Base-by-base conservation (phyloP, 2,113 vertebrate species). In the Hemicordylus capensis region DNA sequence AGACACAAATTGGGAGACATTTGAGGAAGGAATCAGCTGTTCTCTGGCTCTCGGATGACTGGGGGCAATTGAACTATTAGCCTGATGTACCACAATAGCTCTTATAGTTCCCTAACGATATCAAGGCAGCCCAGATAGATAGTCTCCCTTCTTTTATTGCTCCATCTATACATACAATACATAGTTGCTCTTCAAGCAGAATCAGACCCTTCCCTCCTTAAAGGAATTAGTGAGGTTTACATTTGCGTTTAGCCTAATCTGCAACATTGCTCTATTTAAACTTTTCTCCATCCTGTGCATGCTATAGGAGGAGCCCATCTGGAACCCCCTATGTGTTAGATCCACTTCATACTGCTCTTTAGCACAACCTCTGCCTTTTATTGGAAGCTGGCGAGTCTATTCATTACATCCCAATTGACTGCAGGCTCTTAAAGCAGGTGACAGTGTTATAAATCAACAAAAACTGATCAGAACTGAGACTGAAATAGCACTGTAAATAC, bases 391-490 rank as follows among this genome's bases (percentile, higher is more conserved):
- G 81, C 87, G 90, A 90, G 85, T 87, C 39, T 90, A 20, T 93
- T 93, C 92, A 88, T 94, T 91, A 91, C 73, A 79, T 80, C 56
- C 59, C 48, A 66, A 70, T 85, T 94, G 89, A 93, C 86, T 90
- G 83, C 79, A 87, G 88, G 39, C 85, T 91, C 91, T 93, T 85
- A 87, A 87, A 90, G 85, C 70, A 73, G 84, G 77, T 84, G 90
- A 6, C 80, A 39, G 69, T 91, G 89, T 91, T 93, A 88, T 89
- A 94, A 91, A 94, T 93, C 89, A 94, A 81, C 88, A 91, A 86
- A 92, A 92, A 87, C 79, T 94, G 84, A 83, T 93, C 88, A 89
- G 85, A 90, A 92, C 90, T 90, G 91, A 92, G 84, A n/a, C 85
- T 89, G 89, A 92, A 93, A 79, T 90, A 61, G 90, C 84, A 11